Base-by-base conservation (phyloP, 2,888 invertebrate genomes). In the Eupithecia centaureata region DNA sequence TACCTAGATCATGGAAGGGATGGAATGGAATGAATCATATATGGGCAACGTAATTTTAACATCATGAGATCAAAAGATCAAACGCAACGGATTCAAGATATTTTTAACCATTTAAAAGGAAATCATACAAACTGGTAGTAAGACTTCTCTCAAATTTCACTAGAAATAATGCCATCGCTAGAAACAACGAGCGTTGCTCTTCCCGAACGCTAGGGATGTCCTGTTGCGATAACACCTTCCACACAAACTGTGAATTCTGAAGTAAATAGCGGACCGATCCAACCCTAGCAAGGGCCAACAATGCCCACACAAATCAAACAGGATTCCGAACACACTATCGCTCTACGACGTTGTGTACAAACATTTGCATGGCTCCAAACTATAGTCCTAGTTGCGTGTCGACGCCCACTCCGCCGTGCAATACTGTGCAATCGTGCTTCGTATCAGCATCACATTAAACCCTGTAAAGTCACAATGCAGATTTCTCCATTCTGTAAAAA, bases 281-380 rank as follows among this genome's bases (percentile, higher is more conserved):
- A 62, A 54, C 60, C 56, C 57, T 61, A 58, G 58, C 58, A 82
- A 82, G 77, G 73, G 80, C 79, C 79, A 79, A 88, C 86, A 89
- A 88, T 90, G 86, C 90, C 89, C 87, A 91, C 91, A 90, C 90
- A 90, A 88, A 89, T 88, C 91, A 88, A 88, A 87, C 89, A 87
- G 88, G 86, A 89, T 87, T 87, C 87, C 86, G 79, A 87, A 86
- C 86, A 84, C 86, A 87, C 84, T 88, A 86, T 88, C 88, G 82
- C 80, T 77, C 84, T 82, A 81, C 81, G 56, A 10, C 56, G 56
- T 57, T 83, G 81, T 84, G 83, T 86, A 84, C 84, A 83, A 86
- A 86, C 86, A 90, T 91, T 91, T 88, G 91, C 90, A 90, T 91
- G 85, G 83, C 78, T 28, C 69, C 68, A 59, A 82, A 83, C 84